phyloP scores from a whole-genome alignment of 2,113 vertebrate genomes.

The Anser cygnoides region DNA sequence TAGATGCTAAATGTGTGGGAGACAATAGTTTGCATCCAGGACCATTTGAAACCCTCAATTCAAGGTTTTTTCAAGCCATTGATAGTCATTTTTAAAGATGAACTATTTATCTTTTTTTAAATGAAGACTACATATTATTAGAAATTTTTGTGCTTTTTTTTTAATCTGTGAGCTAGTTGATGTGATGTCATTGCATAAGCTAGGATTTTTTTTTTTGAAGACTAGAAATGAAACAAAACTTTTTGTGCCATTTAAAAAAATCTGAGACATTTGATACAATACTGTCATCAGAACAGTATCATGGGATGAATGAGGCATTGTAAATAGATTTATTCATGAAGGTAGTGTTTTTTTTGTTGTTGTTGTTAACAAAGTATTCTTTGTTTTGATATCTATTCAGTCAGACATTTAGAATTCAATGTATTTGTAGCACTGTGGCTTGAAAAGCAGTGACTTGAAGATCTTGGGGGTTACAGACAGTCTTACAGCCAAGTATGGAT shows the following conservation, averaged over 20 bases:
- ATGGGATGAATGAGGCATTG: background rate
- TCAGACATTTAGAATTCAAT: background rate
- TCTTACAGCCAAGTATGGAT: accelerated
- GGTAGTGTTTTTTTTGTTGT: background rate
- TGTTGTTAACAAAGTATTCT: background rate
- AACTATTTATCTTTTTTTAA: background rate
- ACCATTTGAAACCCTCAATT: background rate
- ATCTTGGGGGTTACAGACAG: background rate
- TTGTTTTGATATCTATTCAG: background rate
- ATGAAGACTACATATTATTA: background rate
- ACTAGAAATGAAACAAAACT: background rate
- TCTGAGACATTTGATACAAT: background rate
- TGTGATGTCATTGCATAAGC: background rate
- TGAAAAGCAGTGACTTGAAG: background rate
- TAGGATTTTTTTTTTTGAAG: background rate
- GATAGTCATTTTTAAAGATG: background rate
- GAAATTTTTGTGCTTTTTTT: background rate
- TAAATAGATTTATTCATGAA: background rate
- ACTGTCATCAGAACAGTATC: background rate
- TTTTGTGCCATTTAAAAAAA: background rate
- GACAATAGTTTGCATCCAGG: background rate
- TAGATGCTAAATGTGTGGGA: background rate
- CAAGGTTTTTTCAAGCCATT: background rate
- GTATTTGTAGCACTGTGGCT: background rate
- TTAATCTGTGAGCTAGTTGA: background rate